Base-by-base conservation (phyloP, 2,797 vertebrate species). In the Amphiprion clarkii region DNA sequence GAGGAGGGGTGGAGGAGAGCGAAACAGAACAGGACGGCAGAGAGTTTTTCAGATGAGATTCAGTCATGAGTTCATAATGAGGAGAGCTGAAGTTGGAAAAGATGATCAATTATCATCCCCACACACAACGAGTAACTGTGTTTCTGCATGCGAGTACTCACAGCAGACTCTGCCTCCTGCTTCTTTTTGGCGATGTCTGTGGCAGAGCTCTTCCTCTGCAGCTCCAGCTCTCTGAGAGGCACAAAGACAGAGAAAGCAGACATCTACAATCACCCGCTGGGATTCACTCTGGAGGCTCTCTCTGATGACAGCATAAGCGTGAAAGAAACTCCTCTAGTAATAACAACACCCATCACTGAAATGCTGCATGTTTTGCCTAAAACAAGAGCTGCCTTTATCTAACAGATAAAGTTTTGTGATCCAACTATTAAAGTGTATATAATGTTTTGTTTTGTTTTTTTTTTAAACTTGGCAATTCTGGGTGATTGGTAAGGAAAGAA, bases 91-190 rank as follows among this genome's bases (percentile, higher is more conserved):
- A 85, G 59, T 72, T 67, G 33, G 64, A 69, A 80, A 83, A 79
- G 82, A 73, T 86, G 78, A 84, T 83, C 82, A 80, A 74, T 83
- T 66, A 85, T 60, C 57, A 85, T 60, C 57, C 62, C 36, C 39
- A 64, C 64, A 77, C 71, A 84, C 82, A 75, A 23, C 17, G 49
- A 59, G 62, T 23, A 64, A 54, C 12, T 71, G 56, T 81, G 52
- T 74, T 71, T 76, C 69, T 79, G 81, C 62, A 52, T 71, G 78
- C 3, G 54, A 79, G 76, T 40, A 95, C 98, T 96, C 79, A 99
- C 98, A 0, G 98, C 97, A 13, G 97, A 96, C 90, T 99, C 98
- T 1, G 98, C 98, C 89, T 99, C 98, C 83, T 97, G 96, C 88
- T 97, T 99, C 93, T 98, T 99, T 92, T 96, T 96, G 80, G 96